These are phyloP conservation scores for Alethe castanea DNA, from an alignment of 2,113 vertebrate genomes.

Conservation along the genomic window DNA sequence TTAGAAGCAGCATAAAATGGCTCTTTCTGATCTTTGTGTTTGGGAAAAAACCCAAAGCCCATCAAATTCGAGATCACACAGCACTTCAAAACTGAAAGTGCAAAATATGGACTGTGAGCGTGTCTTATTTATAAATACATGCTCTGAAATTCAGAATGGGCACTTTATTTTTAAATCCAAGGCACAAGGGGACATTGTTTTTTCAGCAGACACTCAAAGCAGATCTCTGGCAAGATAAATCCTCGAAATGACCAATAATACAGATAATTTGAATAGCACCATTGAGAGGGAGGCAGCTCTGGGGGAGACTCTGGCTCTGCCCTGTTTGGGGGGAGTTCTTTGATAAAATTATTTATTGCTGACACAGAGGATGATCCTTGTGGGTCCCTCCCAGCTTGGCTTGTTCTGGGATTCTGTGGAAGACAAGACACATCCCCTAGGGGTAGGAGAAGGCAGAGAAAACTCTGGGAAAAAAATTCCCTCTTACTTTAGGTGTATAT, in stretches of 20 bases:
- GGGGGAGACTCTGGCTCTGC: neutral
- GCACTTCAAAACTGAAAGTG: conserved; percentile 18
- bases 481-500: neutral
- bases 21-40: conserved; percentile 64
- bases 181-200: conserved; percentile 69
- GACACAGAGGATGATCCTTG: neutral
- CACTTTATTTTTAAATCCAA: conserved; percentile 51
- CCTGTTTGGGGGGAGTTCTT: neutral
- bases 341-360: neutral
- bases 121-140: conserved; percentile 64
- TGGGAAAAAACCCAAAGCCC: conserved; percentile 14
- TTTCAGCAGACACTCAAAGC: conserved; percentile 15
- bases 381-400: neutral
- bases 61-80: conserved; percentile 18
- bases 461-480: neutral
- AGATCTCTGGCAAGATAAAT: conserved; percentile 57
- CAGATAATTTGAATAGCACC: conserved; percentile 53
- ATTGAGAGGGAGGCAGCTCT: conserved; percentile 26
- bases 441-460: neutral
- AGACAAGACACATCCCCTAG: neutral
- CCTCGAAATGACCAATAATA: conserved; percentile 48
- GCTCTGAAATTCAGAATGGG: conserved; percentile 16
- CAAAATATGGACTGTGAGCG: conserved; percentile 56
- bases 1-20: conserved; percentile 53
- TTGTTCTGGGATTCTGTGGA: neutral